Evolutionary conservation across 2,888 invertebrate species (phyloP).

Genomic region (Allolobophora icterica): DNA sequence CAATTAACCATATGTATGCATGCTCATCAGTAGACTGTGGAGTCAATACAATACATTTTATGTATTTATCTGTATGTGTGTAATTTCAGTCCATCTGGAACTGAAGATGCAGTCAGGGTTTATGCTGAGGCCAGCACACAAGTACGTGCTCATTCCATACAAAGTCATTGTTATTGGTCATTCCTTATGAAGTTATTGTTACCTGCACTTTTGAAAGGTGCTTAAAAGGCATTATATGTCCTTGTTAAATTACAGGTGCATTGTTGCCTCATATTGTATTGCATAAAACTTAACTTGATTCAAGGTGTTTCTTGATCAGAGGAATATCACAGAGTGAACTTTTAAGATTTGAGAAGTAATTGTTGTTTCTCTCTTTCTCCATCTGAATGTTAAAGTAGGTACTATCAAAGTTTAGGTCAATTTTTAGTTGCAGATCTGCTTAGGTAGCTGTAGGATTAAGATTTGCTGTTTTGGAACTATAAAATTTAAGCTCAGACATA

Average conservation of each 20-base stretch:
- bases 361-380: neutral
- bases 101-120: conserved; percentile 93
- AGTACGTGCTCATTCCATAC: conserved; percentile 45
- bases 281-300: neutral
- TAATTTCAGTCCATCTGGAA: conserved; percentile 84
- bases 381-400: neutral
- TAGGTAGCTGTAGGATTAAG: neutral
- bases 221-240: neutral
- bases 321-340: neutral
- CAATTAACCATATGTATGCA: too few relatives aligned
- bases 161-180: neutral
- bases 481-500: neutral
- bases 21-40: neutral
- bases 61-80: neutral
- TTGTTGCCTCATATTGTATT: neutral
- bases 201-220: neutral
- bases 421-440: neutral
- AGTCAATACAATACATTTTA: neutral
- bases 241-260: too few relatives aligned
- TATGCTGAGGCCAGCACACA: conserved; percentile 88
- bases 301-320: neutral
- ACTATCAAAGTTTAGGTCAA: neutral
- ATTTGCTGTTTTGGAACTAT: neutral
- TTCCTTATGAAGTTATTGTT: neutral
- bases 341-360: neutral